Evolutionary conservation across 2,113 vertebrate genomes (phyloP), one percentile per base, ranked within the genome.

Genomic region (Plestiodon gilberti): DNA sequence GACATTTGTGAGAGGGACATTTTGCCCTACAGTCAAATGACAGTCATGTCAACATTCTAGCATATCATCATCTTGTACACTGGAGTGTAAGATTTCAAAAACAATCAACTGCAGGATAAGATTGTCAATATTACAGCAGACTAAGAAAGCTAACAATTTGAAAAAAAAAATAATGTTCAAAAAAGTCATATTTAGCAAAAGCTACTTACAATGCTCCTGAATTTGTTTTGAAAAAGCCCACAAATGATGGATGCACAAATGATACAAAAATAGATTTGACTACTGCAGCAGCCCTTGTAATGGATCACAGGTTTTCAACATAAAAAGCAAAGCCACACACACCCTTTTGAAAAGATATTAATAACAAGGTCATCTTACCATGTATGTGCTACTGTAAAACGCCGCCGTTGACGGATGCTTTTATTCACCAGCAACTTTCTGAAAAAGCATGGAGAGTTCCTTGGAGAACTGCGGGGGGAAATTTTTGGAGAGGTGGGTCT

Each of bases 361-460:
- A 14, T 6, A 15, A 78, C 81, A 65, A 33, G 82, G 80, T 17
- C 35, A 1, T 69, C 97, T 99, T 98, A 99, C 98, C 99, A 99
- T 40, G 99, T 99, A 95, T 99, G 99, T 38, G 99, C 98, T 89
- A 99, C 98, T 0, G 99, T 99, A 95, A 99, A 99, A 89, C 99
- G 97, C 0, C 99, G 98, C 55, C 99, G 97, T 95, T 99, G 99
- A 25, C 98, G 97, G 91, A 98, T 98, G 97, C 98, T 99, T 96
- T 99, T 99, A 94, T 99, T 99, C 92, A 99, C 98, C 94, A 99
- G 97, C 96, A 99, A 97, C 97, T 99, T 99, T 96, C 99, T 97
- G 95, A 99, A 99, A 84, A 99, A 98, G 86, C 98, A 98, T 0
- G 99, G 97, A 33, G 97, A 98, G 96, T 97, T 98, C 95, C 97